Percentiles rank a stretch among this genome's conserved stretches.
phyloP scores from a whole-genome alignment of 2,888 invertebrate species.

The Diaperis boleti region DNA sequence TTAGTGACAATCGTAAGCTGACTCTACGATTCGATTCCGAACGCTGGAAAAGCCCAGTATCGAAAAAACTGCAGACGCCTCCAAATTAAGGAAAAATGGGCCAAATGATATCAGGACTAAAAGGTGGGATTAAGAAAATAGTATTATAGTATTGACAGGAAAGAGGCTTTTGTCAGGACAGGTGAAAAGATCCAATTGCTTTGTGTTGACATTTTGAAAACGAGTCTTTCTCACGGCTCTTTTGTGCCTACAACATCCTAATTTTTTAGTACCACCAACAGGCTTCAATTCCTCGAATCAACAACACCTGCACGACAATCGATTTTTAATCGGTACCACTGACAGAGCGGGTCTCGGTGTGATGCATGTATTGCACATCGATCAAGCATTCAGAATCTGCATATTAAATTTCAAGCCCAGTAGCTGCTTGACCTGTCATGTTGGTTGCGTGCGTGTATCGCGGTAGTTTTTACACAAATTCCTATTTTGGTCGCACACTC shows the following conservation, averaged over 20 bases:
- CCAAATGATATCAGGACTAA: conserved; percentile 5
- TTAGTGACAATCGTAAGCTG: conserved; percentile 45
- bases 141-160: conserved; percentile 25
- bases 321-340: not conserved
- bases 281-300: conserved; percentile 30
- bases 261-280: conserved; percentile 34
- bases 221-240: conserved; percentile 36
- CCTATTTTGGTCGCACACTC: conserved; percentile 43
- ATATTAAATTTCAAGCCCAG: conserved; percentile 48
- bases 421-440: conserved; percentile 42
- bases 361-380: not conserved
- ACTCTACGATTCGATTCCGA: conserved; percentile 10
- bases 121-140: conserved; percentile 29
- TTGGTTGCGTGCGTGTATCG: conserved; percentile 39
- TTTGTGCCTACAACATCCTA: conserved; percentile 28
- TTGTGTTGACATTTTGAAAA: conserved; percentile 35
- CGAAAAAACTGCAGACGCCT: conserved; percentile 27
- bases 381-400: conserved; percentile 41
- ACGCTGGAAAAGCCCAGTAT: not conserved
- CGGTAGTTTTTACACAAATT: conserved; percentile 45
- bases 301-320: conserved; percentile 14
- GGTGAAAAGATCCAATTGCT: conserved; percentile 32
- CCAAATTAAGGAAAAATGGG: not conserved
- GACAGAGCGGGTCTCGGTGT: not conserved
- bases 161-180: conserved; percentile 12